Evolutionary conservation across 2,797 vertebrate genomes (phyloP), one percentile per base, ranked within the genome.

Genomic region (Tokudaia muenninki): DNA sequence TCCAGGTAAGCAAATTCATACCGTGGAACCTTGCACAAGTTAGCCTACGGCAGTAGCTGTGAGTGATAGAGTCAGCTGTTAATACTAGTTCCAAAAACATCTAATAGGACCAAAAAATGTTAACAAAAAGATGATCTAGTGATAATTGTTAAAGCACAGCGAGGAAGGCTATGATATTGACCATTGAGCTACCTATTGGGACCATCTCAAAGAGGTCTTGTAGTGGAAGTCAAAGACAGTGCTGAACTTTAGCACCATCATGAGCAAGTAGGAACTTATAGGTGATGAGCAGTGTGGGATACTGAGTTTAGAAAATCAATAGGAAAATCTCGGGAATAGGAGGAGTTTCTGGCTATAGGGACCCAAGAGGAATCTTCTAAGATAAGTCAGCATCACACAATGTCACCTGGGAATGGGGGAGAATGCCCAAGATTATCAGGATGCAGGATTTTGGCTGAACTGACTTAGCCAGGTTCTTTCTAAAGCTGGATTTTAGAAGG

Each of bases 51-150:
- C 1, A 34, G 72, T 65, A 77, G 29, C 6, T 70, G 13, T 90
- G 70, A 87, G 31, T 57, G 8, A 10, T 61, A 44, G 91, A 91
- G 37, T 80, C 41, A 63, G 44, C 41, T 59, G 47, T 63, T 91
- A 47, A 86, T 47, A 13, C 59, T 65, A 59, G 37, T 96, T 96
- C 50, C 22, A 67, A 84, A 94, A 94, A 65, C 29, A 78, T 75
- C 52, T 29, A n/a, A 26, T 17, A n/a, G 29, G 41, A 17, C 22
- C 12, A 21, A 10, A 34, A 63, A 10, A 55, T 47, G 7, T 67
- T 67, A 67, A 59, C 31, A 41, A n/a, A 77, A 75, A 57, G 10
- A n/a, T 37, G 31, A 29, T 59, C 78, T 26, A 22, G 1, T 79
- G 61, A 34, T 22, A 63, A 21, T n/a, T 74, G 55, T 74, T 37